These are phyloP conservation scores for Atrichornis clamosus DNA, from an alignment of 2,113 vertebrate genomes.

Conservation along the genomic window DNA sequence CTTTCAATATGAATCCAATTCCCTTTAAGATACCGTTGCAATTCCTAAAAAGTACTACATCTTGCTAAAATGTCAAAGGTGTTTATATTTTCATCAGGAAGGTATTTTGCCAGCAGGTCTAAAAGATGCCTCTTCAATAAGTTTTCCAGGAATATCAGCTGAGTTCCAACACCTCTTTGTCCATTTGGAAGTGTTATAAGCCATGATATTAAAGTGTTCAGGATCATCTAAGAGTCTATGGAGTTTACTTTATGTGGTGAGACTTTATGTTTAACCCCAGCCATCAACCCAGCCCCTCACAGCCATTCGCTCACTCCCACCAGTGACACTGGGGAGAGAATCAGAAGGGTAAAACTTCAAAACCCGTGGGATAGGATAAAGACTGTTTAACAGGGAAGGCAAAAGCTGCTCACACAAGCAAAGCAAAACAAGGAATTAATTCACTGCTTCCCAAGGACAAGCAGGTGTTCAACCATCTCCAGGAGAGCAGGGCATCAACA, in stretches of 20 bases:
- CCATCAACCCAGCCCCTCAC: neutral
- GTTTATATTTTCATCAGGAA: neutral
- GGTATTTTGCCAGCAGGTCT: neutral
- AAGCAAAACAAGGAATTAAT: neutral
- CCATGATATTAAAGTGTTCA: neutral
- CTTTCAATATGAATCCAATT: constrained; percentile 68
- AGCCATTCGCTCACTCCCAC: neutral
- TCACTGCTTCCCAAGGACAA: neutral
- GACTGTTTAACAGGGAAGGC: neutral
- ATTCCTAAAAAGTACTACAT: neutral
- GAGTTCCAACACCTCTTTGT: neutral
- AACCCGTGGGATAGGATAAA: neutral
- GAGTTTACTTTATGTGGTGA: neutral
- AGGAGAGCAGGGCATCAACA: neutral
- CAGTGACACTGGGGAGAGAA: accelerated
- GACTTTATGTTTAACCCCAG: neutral
- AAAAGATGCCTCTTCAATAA: neutral
- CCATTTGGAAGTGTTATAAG: neutral
- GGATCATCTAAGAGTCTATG: neutral
- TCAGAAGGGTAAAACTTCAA: neutral
- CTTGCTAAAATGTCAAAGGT: neutral
- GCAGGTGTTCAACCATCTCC: neutral
- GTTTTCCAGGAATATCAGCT: neutral
- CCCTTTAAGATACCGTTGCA: constrained; percentile 57
- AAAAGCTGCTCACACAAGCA: neutral